Conservation (phyloP, 2,797 vertebrate genomes). For the Onychomys leucogaster region DNA sequence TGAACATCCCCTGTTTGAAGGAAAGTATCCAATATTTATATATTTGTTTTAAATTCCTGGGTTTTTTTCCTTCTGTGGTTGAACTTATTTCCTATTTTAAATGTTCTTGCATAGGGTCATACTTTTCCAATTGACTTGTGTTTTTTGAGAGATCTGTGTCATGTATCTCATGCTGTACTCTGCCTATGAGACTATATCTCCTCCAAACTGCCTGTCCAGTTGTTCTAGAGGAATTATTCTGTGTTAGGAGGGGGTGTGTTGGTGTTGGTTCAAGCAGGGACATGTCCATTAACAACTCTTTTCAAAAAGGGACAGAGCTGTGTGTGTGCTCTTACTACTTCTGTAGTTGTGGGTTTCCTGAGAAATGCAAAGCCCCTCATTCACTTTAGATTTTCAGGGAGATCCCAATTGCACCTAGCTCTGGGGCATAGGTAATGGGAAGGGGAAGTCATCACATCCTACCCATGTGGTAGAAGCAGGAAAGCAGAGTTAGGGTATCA, state of each 20-base stretch:
- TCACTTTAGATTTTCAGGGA: not conserved
- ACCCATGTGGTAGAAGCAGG: not conserved
- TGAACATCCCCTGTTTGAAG: not conserved
- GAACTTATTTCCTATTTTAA: not conserved
- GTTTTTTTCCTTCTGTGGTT: not conserved
- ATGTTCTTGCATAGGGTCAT: not conserved
- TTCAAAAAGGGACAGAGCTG: not conserved
- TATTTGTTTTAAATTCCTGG: not conserved
- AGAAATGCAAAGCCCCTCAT: not conserved
- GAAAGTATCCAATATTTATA: not conserved
- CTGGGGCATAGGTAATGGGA: not conserved
- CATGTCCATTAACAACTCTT: not conserved
- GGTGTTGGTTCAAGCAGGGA: not conserved
- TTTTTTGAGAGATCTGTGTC: not conserved
- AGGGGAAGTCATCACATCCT: not conserved
- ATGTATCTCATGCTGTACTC: not conserved
- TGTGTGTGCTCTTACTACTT: not conserved
- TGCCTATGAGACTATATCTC: not conserved
- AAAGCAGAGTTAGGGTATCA: not conserved
- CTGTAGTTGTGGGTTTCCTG: not conserved
- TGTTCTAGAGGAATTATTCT: not conserved
- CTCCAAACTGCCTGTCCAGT: not conserved
- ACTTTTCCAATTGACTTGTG: not conserved
- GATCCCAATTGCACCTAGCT: not conserved
- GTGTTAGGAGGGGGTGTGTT: rapidly evolving